Evolutionary conservation across 2,113 vertebrate genomes (phyloP).

Genomic region (Martes martes): DNA sequence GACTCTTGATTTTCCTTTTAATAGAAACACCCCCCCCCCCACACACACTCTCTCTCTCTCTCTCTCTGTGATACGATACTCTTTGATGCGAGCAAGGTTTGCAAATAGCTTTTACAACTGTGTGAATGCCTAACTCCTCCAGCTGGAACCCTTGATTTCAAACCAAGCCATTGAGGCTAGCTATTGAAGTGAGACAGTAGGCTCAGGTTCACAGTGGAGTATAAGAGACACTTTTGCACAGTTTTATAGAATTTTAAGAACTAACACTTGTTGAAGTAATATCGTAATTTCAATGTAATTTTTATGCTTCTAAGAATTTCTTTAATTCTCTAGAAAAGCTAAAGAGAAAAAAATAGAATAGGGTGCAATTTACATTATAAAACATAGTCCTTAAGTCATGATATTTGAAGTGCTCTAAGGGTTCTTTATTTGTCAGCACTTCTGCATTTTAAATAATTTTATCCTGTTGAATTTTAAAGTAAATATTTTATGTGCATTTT

Average conservation of each 20-base stretch:
- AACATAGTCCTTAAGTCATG: neutral
- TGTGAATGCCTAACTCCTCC: neutral
- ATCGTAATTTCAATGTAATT: neutral
- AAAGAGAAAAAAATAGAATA: neutral
- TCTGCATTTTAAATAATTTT: neutral
- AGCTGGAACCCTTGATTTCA: neutral
- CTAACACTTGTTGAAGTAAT: neutral
- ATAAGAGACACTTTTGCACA: neutral
- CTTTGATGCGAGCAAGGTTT: neutral
- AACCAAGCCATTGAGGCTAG: neutral
- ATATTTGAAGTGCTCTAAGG: neutral
- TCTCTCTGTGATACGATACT: neutral
- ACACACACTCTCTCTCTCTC: neutral
- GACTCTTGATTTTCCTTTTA: slow-evolving; percentile 10
- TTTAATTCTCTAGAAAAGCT: slow-evolving; percentile 9
- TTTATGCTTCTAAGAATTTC: slow-evolving; percentile 32
- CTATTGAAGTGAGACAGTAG: neutral
- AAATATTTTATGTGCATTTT: neutral
- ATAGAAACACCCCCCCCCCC: neutral
- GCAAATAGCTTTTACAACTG: neutral
- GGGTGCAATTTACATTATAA: neutral
- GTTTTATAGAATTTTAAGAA: slow-evolving; percentile 17
- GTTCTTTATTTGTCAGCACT: neutral
- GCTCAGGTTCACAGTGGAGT: neutral
- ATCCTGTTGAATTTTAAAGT: slow-evolving; percentile 15